These are phyloP conservation scores for Catamblyrhynchus diadema DNA, from an alignment of 2,797 vertebrate species.

Conservation along the genomic window DNA sequence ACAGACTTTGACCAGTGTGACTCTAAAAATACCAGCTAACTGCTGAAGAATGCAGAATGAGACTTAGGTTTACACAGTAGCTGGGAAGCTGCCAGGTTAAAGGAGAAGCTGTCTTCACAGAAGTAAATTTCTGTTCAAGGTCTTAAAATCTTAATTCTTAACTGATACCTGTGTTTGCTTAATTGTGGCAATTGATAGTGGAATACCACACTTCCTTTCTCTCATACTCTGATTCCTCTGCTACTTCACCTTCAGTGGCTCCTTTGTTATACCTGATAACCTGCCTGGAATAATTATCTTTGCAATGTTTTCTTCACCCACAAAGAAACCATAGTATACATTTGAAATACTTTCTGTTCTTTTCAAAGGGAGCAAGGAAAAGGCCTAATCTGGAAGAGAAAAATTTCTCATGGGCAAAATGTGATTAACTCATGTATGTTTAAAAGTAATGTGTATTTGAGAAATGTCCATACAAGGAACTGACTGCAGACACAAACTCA, in stretches of 20 bases:
- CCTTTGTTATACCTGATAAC: background rate
- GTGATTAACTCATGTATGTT: background rate
- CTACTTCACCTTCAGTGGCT: background rate
- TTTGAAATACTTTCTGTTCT: background rate
- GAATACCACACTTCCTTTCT: background rate
- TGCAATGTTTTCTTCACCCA: background rate
- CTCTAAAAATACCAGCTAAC: slow-evolving; percentile 43
- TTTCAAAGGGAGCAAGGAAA: background rate
- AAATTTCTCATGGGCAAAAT: background rate
- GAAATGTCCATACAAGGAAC: background rate
- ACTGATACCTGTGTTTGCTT: background rate
- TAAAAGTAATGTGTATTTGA: background rate
- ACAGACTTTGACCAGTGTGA: slow-evolving; percentile 38
- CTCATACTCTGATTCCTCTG: background rate
- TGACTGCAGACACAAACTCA: background rate
- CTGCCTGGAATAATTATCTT: background rate
- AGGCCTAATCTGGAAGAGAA: background rate
- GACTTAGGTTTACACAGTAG: slow-evolving; percentile 33
- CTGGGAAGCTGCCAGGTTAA: slow-evolving; percentile 19
- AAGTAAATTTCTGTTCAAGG: slow-evolving; percentile 20
- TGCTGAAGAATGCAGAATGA: slow-evolving; percentile 54
- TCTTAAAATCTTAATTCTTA: slow-evolving; percentile 7
- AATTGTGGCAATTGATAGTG: background rate
- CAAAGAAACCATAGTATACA: background rate
- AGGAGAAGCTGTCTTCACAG: background rate